phyloP scores from a whole-genome alignment of 2,888 invertebrate genomes.

The Ceraclea dissimilis region DNA sequence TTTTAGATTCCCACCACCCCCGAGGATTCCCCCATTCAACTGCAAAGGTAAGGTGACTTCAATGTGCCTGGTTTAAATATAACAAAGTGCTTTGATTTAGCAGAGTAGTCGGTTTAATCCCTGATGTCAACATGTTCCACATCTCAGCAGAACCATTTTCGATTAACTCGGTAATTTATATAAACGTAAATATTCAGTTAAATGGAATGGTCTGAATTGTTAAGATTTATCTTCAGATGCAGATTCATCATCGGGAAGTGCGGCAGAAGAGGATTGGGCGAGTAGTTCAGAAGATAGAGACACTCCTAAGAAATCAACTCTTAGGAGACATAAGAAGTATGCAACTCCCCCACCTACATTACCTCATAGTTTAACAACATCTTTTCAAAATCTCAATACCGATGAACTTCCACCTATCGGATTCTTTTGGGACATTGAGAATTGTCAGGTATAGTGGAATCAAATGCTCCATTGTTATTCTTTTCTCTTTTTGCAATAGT shows the following conservation, averaged over 20 bases:
- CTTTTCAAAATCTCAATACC: constrained; percentile 20
- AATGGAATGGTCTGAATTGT: not conserved
- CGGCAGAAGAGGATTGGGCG: constrained; percentile 17
- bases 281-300: constrained; percentile 15
- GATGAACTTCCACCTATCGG: constrained; percentile 61
- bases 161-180: no score
- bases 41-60: constrained; percentile 31
- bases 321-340: constrained; percentile 4
- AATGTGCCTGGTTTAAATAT: no score
- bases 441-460: constrained; percentile 56
- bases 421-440: constrained; percentile 92
- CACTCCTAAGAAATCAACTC: constrained; percentile 2
- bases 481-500: no score
- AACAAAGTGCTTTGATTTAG: no score
- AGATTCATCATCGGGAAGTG: constrained; percentile 11
- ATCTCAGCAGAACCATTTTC: no score
- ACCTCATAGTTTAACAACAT: constrained; percentile 21
- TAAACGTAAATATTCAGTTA: not conserved
- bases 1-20: constrained; percentile 47
- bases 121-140: no score
- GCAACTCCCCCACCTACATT: constrained; percentile 4
- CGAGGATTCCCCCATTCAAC: constrained; percentile 34
- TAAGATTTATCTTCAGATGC: not conserved
- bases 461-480: not conserved
- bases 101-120: not conserved